phyloP scores from a whole-genome alignment of 2,113 vertebrate genomes.

The Hypanus sabinus region DNA sequence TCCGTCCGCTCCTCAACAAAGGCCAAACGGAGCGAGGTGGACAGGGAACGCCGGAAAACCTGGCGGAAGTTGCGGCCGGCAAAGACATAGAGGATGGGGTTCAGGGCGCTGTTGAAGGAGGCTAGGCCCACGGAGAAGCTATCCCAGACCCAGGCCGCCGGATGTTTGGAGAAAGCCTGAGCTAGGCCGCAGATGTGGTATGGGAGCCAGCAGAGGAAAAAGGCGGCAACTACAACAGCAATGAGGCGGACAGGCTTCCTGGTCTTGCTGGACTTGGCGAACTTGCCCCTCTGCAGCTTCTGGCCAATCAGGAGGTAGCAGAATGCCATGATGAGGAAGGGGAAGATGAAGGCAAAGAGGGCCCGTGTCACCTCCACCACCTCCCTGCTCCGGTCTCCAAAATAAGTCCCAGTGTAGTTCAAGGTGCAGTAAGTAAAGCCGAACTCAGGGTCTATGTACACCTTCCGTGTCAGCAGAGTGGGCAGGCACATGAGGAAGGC shows the following conservation, averaged over 20 bases:
- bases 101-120: conserved; percentile 69
- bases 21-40: conserved; percentile 57
- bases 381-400: background rate
- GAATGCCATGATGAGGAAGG: conserved; percentile 53
- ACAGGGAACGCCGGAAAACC: conserved; percentile 61
- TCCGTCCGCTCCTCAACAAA: conserved; percentile 56
- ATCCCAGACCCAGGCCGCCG: background rate
- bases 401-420: rapidly evolving
- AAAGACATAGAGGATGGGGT: conserved; percentile 70
- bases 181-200: conserved; percentile 62
- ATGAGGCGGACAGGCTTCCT: conserved; percentile 55
- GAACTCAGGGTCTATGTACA: rapidly evolving
- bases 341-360: conserved; percentile 61
- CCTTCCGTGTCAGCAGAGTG: conserved; percentile 49
- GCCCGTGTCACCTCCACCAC: conserved; percentile 45
- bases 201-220: conserved; percentile 78
- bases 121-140: conserved; percentile 45
- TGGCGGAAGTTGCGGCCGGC: conserved; percentile 69
- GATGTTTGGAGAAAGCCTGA: rapidly evolving
- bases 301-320: conserved; percentile 59
- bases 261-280: conserved; percentile 40
- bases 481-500: conserved; percentile 61
- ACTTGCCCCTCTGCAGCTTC: background rate
- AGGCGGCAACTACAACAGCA: conserved; percentile 55
- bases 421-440: too few relatives aligned